Evolutionary conservation across 2,113 vertebrate species (phyloP), one percentile per base, ranked within the genome.

Genomic region (Numenius arquata): DNA sequence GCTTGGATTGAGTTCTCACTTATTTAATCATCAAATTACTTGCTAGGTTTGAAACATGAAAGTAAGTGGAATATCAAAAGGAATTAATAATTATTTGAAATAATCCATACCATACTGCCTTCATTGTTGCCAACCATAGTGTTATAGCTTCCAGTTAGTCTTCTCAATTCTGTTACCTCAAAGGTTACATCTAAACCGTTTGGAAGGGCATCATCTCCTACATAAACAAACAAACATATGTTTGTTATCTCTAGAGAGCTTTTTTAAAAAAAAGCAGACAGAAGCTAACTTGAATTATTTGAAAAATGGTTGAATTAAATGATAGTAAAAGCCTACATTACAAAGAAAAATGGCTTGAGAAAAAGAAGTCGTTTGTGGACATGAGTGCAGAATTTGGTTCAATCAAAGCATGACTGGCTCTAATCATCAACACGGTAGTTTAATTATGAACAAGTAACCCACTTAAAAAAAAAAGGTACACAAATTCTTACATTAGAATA

Each of bases 71-170:
- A 4, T 30, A 73, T 41, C n/a, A 75, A 72, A 88, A 71, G 15
- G 25, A 43, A 56, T 71, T 41, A 40, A 38, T 20, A 78, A 58
- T 52, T 61, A 67, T 48, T 89, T 73, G 11, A 91, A 87, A 50
- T 6, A 11, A 50, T 7, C 14, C 95, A 17, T 98, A 99, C 99
- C 99, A 99, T 99, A 80, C 99, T 99, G 91, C 99, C 99, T 97
- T 99, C 99, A 5, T 99, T 99, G 98, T 99, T 99, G 77, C 99
- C 99, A 36, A 99, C 99, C 99, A 99, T 99, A 30, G 99, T 99
- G 97, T 99, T 99, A 89, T 99, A 99, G 88, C 99, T 99, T 85
- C 99, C 99, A 1, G 99, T 99, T 61, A 99, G 78, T 58, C 99
- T 98, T 96, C 99, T 98, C n/a, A 99, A 50, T 67, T 99, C 99